These are phyloP conservation scores for Lepidochrysops patricia DNA, from an alignment of 2,888 invertebrate species.

Conservation along the genomic window DNA sequence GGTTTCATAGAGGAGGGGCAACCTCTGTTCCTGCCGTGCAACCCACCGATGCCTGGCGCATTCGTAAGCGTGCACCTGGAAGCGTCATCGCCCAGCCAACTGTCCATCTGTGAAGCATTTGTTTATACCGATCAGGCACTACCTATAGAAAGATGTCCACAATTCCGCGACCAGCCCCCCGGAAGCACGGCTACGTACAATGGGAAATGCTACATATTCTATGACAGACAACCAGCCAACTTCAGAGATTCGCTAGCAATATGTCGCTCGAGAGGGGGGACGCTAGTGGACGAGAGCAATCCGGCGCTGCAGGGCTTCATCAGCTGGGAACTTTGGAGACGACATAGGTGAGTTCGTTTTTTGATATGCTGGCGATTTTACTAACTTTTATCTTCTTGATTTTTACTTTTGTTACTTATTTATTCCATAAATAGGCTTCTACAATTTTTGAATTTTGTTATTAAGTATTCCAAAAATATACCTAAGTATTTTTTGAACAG, in stretches of 20 bases:
- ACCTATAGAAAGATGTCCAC: slow-evolving; percentile 93
- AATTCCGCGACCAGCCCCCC: slow-evolving; percentile 93
- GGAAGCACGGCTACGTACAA: slow-evolving; percentile 95
- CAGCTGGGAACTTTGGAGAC: slow-evolving; percentile 94
- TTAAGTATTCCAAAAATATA: no score
- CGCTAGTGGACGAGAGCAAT: slow-evolving; percentile 92
- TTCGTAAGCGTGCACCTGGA: slow-evolving; percentile 95
- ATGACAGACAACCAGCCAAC: slow-evolving; percentile 87
- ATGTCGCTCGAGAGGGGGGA: slow-evolving; percentile 87
- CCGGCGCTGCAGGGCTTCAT: slow-evolving; percentile 95
- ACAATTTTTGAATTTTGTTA: no score
- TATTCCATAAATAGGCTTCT: no score
- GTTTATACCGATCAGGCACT: slow-evolving; percentile 93
- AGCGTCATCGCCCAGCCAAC: slow-evolving; percentile 80
- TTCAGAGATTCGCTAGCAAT: slow-evolving; percentile 87
- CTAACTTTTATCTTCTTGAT: slow-evolving; percentile 2
- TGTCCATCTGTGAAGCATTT: slow-evolving; percentile 94
- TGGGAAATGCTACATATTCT: slow-evolving; percentile 95
- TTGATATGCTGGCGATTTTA: slow-evolving; percentile 16
- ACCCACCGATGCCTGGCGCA: slow-evolving; percentile 95
- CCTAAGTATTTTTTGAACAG: no score
- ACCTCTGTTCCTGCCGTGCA: slow-evolving; percentile 92
- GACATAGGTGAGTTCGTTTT: slow-evolving; percentile 78
- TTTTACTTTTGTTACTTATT: not conserved
- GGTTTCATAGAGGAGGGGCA: slow-evolving; percentile 91